Percentiles rank a stretch among this genome's conserved stretches.
Evolutionary conservation across 2,888 invertebrate genomes (phyloP).

Genomic region (Chrysina gloriosa): DNA sequence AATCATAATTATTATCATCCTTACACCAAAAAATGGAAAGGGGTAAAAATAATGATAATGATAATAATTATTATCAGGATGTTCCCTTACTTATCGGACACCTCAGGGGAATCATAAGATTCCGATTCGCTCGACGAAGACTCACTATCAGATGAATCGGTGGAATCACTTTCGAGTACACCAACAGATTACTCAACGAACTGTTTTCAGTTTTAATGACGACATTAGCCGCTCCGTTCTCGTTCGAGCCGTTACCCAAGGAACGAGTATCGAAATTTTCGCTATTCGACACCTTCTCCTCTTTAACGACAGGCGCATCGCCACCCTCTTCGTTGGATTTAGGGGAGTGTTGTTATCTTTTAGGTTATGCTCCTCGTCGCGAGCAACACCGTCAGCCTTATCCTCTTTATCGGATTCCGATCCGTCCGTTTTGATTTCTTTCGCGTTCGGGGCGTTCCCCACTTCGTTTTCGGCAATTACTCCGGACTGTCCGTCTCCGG

Average conservation of each 20-base stretch:
- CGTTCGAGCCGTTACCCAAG: not conserved
- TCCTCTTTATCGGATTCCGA: not conserved
- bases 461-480: not conserved
- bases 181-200: slow-evolving; percentile 48
- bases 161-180: slow-evolving; percentile 47
- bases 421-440: not conserved
- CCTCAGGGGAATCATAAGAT: slow-evolving; percentile 48
- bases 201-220: slow-evolving; percentile 35
- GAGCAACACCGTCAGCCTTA: not conserved
- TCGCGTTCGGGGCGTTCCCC: not conserved
- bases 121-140: slow-evolving; percentile 44
- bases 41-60: too few species aligned
- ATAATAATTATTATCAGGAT: not conserved
- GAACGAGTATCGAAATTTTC: not conserved
- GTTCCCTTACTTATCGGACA: slow-evolving; percentile 44
- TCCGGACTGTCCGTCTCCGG: slow-evolving; percentile 33
- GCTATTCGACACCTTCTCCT: not conserved
- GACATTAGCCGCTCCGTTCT: slow-evolving; percentile 3
- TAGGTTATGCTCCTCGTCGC: slow-evolving; percentile 27
- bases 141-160: slow-evolving; percentile 44
- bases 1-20: too few species aligned
- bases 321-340: not conserved
- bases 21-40: too few species aligned
- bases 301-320: not conserved
- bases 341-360: slow-evolving; percentile 17